phyloP scores from a whole-genome alignment of 2,888 invertebrate genomes.

The Prenolepis imparis region DNA sequence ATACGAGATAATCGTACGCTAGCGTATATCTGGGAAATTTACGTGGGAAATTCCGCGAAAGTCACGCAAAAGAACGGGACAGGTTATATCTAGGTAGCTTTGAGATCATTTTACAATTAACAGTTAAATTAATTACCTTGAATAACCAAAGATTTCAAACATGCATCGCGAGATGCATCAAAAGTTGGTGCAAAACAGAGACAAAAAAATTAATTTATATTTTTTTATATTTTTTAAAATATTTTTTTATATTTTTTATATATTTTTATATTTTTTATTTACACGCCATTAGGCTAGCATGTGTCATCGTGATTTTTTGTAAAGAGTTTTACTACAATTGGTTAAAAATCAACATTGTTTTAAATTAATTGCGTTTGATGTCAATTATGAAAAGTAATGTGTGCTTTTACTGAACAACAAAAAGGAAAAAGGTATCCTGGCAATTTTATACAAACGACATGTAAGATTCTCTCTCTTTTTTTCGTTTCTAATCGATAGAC shows the following conservation, averaged over 20 bases:
- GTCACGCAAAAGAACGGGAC: slow-evolving; percentile 41
- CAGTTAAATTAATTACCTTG: slow-evolving; percentile 3
- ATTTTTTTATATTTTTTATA: too few relatives aligned
- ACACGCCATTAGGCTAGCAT: background rate
- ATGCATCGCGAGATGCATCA: background rate
- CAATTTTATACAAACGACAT: background rate
- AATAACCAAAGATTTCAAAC: background rate
- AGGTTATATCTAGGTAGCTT: background rate
- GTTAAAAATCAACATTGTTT: background rate
- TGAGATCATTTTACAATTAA: background rate
- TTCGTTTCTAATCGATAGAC: slow-evolving; percentile 4
- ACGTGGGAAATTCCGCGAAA: slow-evolving; percentile 59
- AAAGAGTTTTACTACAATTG: background rate
- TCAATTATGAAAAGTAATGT: background rate
- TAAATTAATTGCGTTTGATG: background rate
- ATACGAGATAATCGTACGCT: slow-evolving; percentile 2
- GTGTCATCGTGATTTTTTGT: background rate
- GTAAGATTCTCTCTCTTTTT: slow-evolving; percentile 8
- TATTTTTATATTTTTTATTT: background rate
- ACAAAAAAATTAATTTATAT: background rate
- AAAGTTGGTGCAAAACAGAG: background rate
- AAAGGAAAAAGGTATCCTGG: slow-evolving; percentile 44
- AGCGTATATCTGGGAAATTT: background rate
- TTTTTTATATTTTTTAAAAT: background rate
- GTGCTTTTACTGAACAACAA: slow-evolving; percentile 16